These are phyloP conservation scores for Zaprionus africanus DNA, from an alignment of 1,140 invertebrate species.

Conservation along the genomic window DNA sequence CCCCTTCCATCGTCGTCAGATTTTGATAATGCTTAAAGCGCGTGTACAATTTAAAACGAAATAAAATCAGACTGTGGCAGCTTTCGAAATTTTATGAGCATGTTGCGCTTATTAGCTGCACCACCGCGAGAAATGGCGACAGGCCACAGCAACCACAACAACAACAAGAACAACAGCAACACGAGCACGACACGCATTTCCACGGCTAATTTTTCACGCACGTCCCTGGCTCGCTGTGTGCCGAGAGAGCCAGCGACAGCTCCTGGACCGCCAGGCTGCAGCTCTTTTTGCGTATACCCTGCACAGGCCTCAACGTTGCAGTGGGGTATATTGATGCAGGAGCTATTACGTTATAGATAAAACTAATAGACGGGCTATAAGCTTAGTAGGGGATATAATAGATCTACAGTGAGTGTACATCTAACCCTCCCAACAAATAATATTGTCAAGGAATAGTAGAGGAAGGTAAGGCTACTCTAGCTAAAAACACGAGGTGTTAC, in stretches of 20 bases:
- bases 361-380: too few species aligned
- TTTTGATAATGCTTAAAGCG: slow-evolving; percentile 57
- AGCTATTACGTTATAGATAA: too few species aligned
- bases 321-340: not conserved
- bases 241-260: slow-evolving; percentile 68
- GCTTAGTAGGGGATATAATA: too few species aligned
- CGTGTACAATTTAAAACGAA: slow-evolving; percentile 79
- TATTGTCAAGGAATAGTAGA: too few species aligned
- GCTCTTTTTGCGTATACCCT: slow-evolving; percentile 32
- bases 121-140: slow-evolving; percentile 74
- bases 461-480: too few species aligned
- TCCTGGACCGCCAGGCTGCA: slow-evolving; percentile 68
- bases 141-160: slow-evolving; percentile 69
- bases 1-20: not conserved
- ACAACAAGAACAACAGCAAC: slow-evolving; percentile 37
- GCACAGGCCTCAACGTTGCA: not conserved
- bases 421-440: too few species aligned
- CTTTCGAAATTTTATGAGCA: slow-evolving; percentile 82
- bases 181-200: slow-evolving; percentile 72
- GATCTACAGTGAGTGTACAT: too few species aligned
- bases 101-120: slow-evolving; percentile 77
- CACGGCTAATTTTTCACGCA: slow-evolving; percentile 80
- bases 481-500: too few species aligned
- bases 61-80: slow-evolving; percentile 72
- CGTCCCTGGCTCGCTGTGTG: slow-evolving; percentile 33